Percentiles rank a stretch among this genome's conserved stretches.
Conservation (phyloP, 2,888 invertebrate genomes). For the Tipula vernalis region DNA sequence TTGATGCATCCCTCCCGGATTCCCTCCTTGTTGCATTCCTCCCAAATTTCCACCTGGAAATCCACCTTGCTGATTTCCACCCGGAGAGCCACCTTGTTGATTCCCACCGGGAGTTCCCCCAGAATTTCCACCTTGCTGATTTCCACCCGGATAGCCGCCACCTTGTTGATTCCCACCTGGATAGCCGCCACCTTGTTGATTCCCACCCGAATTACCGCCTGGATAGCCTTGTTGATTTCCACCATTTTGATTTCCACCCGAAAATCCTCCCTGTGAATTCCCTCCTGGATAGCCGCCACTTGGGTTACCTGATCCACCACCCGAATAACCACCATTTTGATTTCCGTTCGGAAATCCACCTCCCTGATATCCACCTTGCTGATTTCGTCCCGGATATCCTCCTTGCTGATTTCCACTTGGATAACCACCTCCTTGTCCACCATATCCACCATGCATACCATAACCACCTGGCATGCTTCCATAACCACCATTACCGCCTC, state of each 20-base stretch:
- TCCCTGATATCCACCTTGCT: background rate
- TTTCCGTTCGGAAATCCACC: background rate
- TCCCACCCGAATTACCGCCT: background rate
- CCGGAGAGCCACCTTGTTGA: background rate
- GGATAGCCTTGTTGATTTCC: background rate
- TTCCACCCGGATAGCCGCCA: background rate
- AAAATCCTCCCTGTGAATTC: background rate
- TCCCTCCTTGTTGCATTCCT: background rate
- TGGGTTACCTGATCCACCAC: background rate
- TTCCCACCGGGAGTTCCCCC: background rate
- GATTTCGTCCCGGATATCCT: background rate
- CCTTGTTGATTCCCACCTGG: background rate
- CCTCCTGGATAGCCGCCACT: background rate
- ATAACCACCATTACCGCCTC: background rate
- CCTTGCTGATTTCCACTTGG: background rate
- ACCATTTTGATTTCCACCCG: background rate
- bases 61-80: background rate
- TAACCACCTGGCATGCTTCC: background rate
- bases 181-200: background rate
- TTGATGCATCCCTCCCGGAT: background rate
- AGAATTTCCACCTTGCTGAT: background rate
- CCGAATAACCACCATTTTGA: background rate
- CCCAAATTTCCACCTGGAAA: background rate
- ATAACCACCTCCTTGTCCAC: background rate
- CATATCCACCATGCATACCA: background rate